Evolutionary conservation across 2,888 invertebrate genomes (phyloP), one percentile per base, ranked within the genome.

Genomic region (Vandiemenella viatica): DNA sequence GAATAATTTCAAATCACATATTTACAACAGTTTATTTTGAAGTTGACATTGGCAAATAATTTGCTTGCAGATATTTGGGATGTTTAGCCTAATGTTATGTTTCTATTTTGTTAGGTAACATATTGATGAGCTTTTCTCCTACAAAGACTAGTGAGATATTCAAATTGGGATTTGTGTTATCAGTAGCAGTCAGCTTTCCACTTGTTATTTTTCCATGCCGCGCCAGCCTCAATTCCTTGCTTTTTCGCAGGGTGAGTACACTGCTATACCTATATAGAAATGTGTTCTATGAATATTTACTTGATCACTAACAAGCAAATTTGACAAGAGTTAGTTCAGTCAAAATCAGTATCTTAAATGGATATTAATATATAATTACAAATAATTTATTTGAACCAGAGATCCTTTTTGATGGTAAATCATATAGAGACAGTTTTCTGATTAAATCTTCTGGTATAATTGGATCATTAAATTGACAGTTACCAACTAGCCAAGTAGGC

Each of bases 121-220:
- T 97, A 55, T 72, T 97, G 54, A 76, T 92, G 65, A 87, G 84
- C 64, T 80, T 97, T 58, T 77, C 83, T 22, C 80, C 84, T 1
- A 84, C 88, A 3, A 70, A 83, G 62, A 76, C 83, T 32, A 89
- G 86, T 58, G 90, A 95, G 67, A 74, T 86, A 50, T 89, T 96
- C 60, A 95, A 95, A 73, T 73, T 95, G 55, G 91, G 93, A 20
- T 97, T 97, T 70, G 85, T 96, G 7, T 71, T 95, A 59, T 93
- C 95, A 1, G 79, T 97, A 22, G 93, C 93, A 15, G 88, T 93
- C 64, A 95, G 95, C 62, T 96, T 97, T 69, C 97, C 97, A 1
- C 74, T 98, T 55, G 89, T 93, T 58, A 88, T 97, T 64, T 96
- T 96, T 67, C 97, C 97, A 0, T 95, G 95, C 62, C 72, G 97